phyloP scores from a whole-genome alignment of 2,113 vertebrate species.

The Suricata suricatta region DNA sequence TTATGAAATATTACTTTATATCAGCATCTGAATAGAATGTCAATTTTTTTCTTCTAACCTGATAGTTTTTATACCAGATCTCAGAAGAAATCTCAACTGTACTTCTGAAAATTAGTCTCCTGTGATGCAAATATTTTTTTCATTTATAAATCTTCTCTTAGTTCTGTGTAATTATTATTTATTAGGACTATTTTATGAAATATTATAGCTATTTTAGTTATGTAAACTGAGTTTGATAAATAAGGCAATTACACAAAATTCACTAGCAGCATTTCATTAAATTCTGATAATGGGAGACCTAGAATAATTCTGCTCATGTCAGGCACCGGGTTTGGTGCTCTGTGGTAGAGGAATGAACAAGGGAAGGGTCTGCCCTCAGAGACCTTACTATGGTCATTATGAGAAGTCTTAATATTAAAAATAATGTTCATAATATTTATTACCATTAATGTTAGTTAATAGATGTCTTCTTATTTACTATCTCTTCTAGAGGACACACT shows the following conservation, averaged over 20 bases:
- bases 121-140: not conserved
- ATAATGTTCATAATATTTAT: not conserved
- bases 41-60: not conserved
- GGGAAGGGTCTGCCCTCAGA: fast-evolving
- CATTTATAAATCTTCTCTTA: not conserved
- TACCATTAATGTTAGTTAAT: not conserved
- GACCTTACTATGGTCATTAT: not conserved
- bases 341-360: not conserved
- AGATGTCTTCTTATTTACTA: not conserved
- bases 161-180: not conserved
- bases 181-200: not conserved
- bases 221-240: not conserved
- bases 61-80: not conserved
- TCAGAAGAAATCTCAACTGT: not conserved
- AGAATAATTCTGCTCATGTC: not conserved
- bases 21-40: not conserved
- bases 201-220: not conserved
- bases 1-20: not conserved
- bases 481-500: not conserved
- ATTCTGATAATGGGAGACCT: not conserved
- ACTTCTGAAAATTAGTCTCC: not conserved
- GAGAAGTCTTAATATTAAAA: not conserved
- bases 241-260: not conserved
- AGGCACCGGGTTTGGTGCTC: not conserved
- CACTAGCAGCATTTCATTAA: not conserved